Percentiles rank a stretch among this genome's conserved stretches.
These are phyloP conservation scores for Drosophila niveifrons DNA, from an alignment of 2,888 invertebrate species.

Conservation along the genomic window DNA sequence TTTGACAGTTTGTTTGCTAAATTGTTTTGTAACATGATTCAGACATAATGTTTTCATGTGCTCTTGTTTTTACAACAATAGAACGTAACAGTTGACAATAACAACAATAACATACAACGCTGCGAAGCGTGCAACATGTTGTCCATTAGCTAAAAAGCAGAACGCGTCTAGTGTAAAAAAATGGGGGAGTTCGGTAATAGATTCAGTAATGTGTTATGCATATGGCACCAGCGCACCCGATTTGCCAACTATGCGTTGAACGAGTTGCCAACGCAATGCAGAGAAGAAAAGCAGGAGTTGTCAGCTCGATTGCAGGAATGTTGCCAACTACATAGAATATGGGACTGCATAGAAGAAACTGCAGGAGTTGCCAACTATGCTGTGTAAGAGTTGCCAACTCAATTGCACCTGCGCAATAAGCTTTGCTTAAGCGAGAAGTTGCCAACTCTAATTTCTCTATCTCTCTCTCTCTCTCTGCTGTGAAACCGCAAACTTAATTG, in stretches of 20 bases:
- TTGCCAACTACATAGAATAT: too few species aligned
- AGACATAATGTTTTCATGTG: constrained; percentile 73
- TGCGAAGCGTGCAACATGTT: constrained; percentile 63
- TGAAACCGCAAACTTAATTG: not conserved
- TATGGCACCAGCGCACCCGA: not conserved
- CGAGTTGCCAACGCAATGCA: constrained; percentile 2
- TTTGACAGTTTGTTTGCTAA: constrained; percentile 83
- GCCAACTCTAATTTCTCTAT: not conserved
- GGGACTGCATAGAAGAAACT: too few species aligned
- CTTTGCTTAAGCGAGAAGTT: not conserved
- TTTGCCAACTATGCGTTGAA: not conserved
- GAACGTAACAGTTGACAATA: constrained; percentile 53
- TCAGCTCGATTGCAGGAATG: too few species aligned
- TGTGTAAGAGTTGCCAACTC: not conserved
- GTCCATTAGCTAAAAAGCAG: constrained; percentile 49
- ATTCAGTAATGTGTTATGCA: constrained; percentile 13
- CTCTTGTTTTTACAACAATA: constrained; percentile 54
- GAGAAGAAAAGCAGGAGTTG: not conserved
- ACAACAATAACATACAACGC: constrained; percentile 55
- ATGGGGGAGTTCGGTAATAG: not conserved
- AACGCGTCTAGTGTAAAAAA: not conserved
- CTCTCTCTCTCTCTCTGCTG: not conserved
- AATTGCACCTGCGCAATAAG: not conserved
- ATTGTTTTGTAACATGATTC: constrained; percentile 82
- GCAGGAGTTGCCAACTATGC: not conserved